Conservation (phyloP, 92 coral and sea anemone genomes). For the Zoanthus gigantus region DNA sequence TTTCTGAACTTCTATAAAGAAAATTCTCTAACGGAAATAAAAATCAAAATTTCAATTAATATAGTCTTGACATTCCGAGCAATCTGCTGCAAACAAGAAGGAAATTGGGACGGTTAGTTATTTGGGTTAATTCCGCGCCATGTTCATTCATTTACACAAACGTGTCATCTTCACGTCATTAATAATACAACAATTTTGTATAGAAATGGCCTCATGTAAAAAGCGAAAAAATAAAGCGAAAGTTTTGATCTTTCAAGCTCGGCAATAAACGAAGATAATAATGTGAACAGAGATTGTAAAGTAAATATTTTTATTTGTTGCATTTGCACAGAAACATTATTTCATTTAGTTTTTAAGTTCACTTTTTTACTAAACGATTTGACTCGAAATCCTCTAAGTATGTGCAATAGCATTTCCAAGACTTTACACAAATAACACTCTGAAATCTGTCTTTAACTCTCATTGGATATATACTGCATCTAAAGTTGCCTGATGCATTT, state of each 20-base stretch:
- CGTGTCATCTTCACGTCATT: slow-evolving; percentile 11
- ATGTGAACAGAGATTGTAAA: background rate
- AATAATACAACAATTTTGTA: slow-evolving; percentile 39
- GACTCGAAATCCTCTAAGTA: background rate
- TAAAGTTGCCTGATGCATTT: slow-evolving; percentile 21
- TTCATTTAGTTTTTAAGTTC: background rate
- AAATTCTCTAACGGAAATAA: background rate
- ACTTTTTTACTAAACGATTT: background rate
- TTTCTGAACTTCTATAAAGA: background rate
- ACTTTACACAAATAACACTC: too few relatives aligned
- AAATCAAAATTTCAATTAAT: background rate
- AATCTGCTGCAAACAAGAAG: background rate
- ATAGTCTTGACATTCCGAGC: background rate
- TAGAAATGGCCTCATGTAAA: slow-evolving; percentile 28
- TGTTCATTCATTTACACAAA: slow-evolving; percentile 25
- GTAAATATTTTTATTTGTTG: background rate
- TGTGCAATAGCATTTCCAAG: background rate
- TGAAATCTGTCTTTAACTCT: background rate
- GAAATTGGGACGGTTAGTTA: background rate
- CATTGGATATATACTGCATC: background rate
- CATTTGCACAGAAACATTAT: slow-evolving; percentile 3
- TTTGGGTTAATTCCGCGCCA: slow-evolving; percentile 13
- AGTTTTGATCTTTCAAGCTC: background rate
- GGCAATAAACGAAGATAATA: background rate
- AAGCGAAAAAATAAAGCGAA: background rate